These are phyloP conservation scores for Agonopterix arenella DNA, from an alignment of 2,888 invertebrate species.

Conservation along the genomic window DNA sequence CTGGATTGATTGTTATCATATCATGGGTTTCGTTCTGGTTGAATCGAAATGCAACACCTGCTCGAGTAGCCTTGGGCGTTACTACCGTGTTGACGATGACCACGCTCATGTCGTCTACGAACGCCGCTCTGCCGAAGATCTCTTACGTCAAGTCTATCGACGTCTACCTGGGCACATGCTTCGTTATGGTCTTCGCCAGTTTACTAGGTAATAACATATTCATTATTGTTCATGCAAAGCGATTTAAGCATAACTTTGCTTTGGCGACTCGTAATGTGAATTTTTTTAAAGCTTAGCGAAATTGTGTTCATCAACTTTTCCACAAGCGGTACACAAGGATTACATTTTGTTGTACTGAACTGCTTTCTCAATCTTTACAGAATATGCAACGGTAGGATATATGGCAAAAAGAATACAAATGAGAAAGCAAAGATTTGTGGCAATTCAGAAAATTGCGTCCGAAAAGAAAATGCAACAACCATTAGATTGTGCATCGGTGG, in stretches of 20 bases:
- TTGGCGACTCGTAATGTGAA: not conserved
- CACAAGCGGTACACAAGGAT: not conserved
- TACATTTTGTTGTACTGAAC: not conserved
- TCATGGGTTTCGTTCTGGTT: conserved; percentile 99
- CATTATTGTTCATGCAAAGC: not conserved
- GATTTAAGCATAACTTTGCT: not conserved
- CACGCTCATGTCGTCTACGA: conserved; percentile 97
- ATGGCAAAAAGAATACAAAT: conserved; percentile 98
- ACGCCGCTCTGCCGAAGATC: conserved; percentile 97
- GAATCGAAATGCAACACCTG: conserved; percentile 96
- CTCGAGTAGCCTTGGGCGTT: conserved; percentile 94
- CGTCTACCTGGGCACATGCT: conserved; percentile 97
- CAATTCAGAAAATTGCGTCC: conserved; percentile 93
- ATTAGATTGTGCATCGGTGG: conserved; percentile 85
- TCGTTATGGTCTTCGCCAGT: conserved; percentile 99
- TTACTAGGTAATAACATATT: conserved; percentile 84
- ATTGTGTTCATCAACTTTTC: not conserved
- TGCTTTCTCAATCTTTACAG: conserved; percentile 75
- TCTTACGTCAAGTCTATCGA: conserved; percentile 99
- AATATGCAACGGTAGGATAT: conserved; percentile 98
- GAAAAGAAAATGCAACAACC: conserved; percentile 91
- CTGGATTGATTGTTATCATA: conserved; percentile 97
- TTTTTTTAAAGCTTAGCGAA: not conserved
- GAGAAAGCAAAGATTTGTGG: conserved; percentile 94
- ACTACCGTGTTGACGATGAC: conserved; percentile 99